These are phyloP conservation scores for Candoia aspera DNA, from an alignment of 2,113 vertebrate species.

Conservation along the genomic window DNA sequence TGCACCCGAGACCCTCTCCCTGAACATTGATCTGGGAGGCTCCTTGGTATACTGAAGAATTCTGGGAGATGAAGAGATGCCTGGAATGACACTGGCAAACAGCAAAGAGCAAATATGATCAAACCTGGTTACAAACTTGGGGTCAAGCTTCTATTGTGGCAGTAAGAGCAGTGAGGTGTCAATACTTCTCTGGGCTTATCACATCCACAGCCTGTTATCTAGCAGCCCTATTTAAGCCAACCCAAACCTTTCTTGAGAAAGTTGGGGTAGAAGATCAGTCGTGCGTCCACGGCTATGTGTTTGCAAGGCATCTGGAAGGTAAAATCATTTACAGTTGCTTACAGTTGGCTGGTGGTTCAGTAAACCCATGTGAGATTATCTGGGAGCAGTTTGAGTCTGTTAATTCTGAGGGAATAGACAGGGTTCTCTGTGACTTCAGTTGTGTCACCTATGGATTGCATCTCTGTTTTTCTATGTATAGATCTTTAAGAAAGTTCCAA, in stretches of 20 bases:
- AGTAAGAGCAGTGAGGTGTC: not conserved
- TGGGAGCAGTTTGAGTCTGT: not conserved
- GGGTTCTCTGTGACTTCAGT: not conserved
- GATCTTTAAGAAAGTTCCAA: not conserved
- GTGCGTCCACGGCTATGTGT: not conserved
- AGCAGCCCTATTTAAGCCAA: not conserved
- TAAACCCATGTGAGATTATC: not conserved
- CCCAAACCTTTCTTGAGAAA: not conserved
- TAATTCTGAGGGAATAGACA: not conserved
- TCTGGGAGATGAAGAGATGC: not conserved
- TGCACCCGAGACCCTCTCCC: no score
- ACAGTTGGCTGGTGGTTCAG: not conserved
- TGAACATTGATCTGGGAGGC: not conserved
- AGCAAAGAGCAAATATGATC: not conserved
- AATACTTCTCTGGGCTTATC: not conserved
- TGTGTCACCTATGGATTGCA: not conserved
- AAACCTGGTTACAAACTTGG: not conserved
- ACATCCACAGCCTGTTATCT: not conserved
- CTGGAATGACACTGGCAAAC: not conserved
- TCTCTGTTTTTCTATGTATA: not conserved
- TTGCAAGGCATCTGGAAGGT: not conserved
- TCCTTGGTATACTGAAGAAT: not conserved
- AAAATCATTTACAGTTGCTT: not conserved
- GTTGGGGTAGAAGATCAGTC: not conserved
- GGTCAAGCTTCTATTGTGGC: not conserved